phyloP scores from a whole-genome alignment of 2,888 invertebrate species.

The Luperina nickerlii region DNA sequence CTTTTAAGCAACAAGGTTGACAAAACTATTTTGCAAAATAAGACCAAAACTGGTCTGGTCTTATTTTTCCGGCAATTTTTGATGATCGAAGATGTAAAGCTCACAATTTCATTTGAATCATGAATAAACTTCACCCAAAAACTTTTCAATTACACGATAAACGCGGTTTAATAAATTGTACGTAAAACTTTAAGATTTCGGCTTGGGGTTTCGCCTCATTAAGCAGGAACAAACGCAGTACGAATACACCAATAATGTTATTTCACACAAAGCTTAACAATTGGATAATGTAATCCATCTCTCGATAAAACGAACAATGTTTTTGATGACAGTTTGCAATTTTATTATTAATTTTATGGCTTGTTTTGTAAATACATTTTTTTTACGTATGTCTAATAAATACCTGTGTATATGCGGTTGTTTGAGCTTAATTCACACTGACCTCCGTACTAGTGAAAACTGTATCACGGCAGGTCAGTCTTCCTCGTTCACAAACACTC shows the following conservation, averaged over 20 bases:
- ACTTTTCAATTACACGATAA: conserved; percentile 34
- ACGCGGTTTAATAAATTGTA: conserved; percentile 25
- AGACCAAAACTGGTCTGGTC: background rate
- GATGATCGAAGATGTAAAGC: background rate
- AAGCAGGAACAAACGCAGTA: conserved; percentile 32
- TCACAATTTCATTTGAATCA: conserved; percentile 14
- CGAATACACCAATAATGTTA: conserved; percentile 27
- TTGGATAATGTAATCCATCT: conserved; percentile 30
- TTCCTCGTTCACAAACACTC: too few relatives aligned
- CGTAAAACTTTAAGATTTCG: conserved; percentile 22
- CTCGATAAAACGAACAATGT: conserved; percentile 22
- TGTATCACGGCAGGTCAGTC: too few relatives aligned
- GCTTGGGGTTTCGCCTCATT: conserved; percentile 28
- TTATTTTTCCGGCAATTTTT: background rate
- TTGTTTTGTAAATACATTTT: background rate
- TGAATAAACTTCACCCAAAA: conserved; percentile 15
- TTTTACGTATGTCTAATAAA: too few relatives aligned
- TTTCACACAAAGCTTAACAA: conserved; percentile 32
- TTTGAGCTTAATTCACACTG: too few relatives aligned
- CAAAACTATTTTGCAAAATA: background rate
- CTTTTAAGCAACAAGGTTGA: background rate
- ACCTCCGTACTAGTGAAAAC: too few relatives aligned
- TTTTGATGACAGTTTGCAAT: conserved; percentile 19
- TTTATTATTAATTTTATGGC: background rate
- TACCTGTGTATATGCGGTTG: too few relatives aligned